Evolutionary conservation across 1,140 invertebrate genomes (phyloP), one percentile per base, ranked within the genome.

Genomic region (Drosophila willistoni): DNA sequence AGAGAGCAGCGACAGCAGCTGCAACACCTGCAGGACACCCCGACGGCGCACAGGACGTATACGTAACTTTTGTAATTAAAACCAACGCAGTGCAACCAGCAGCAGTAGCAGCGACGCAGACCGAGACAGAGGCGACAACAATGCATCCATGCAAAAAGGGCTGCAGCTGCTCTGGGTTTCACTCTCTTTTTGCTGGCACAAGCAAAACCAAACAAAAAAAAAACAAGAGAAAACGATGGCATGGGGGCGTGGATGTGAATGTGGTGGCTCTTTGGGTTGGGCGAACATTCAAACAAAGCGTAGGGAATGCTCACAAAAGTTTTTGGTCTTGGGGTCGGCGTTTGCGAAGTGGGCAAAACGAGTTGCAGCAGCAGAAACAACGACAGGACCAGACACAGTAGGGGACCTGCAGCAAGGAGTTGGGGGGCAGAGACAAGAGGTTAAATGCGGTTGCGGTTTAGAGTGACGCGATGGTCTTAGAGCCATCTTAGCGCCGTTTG

Each of bases 11-110:
- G 12, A 12, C 36, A 39, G 67, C 82, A 86, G 82, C 75, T 86
- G 82, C 83, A 86, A 79, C 82, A 86, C 82, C 82, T 86, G 83
- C 82, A 86, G 63, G 77, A 61, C 73, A 73, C 63, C 73, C 57
- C 56, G 70, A 71, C 39, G 73, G 74, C 51, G 62, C 68, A 78
- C 75, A 78, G 79, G 71, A 79, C 82, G 83, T 86, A 86, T 87
- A 86, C 83, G 82, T 86, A 86, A 86, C 82, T 86, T 86, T 86
- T 87, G 82, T 86, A 86, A 86, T 86, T 86, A 86, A 86, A 86
- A 86, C 79, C 83, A 86, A 71, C 83, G 79, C 82, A 86, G 36
- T 86, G 82, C 83, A 68, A 29, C 79, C 64, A 36, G 63, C 78
- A 44, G 66, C 60, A 62, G 13, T 34, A 42, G 13, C 69, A 51